Conservation (phyloP, 2,113 vertebrate genomes). For the Daboia siamensis region DNA sequence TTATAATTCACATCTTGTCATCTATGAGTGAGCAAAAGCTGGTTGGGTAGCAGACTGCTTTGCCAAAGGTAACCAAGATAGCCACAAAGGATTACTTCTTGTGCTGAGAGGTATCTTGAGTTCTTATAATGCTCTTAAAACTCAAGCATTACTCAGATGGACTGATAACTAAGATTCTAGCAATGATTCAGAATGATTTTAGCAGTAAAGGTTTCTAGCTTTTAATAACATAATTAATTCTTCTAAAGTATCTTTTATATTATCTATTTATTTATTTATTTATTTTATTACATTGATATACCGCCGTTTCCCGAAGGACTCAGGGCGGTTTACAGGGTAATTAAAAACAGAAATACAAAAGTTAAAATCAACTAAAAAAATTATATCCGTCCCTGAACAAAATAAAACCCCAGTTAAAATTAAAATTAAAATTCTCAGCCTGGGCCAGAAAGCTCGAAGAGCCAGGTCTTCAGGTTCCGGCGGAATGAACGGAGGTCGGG, state of each 20-base stretch:
- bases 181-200: slow-evolving; percentile 2
- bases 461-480: no score
- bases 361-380: no score
- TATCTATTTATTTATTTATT: no score
- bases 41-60: neutral
- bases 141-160: neutral
- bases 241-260: neutral
- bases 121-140: slow-evolving; percentile 6
- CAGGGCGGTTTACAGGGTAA: no score
- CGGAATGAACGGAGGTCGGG: no score
- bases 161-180: neutral
- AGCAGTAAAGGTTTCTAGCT: neutral
- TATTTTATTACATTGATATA: no score
- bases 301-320: no score
- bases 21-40: neutral
- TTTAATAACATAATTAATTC: neutral
- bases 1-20: neutral
- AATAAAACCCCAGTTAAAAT: no score
- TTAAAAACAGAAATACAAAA: no score
- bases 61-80: neutral
- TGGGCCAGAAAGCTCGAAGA: no score
- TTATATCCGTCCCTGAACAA: no score
- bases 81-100: neutral
- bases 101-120: neutral
- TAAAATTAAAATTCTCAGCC: no score